A percentile compares a stretch with the other conserved stretches of the same genome.
Evolutionary conservation across 2,888 invertebrate genomes (phyloP).

Genomic region (Oxyscelio sp.): DNA sequence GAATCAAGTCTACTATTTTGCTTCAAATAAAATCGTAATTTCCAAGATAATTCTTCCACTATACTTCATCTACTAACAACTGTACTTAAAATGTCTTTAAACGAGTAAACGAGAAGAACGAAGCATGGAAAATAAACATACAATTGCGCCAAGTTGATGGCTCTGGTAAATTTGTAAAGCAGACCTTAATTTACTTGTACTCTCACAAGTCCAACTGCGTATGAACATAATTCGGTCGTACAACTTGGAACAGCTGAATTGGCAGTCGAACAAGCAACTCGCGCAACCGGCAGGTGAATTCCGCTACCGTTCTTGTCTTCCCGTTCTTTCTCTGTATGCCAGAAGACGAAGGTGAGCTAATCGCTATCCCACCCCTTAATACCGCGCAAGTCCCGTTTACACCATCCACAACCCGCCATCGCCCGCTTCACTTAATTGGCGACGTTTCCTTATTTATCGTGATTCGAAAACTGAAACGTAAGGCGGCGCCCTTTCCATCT

Average conservation of each 20-base stretch:
- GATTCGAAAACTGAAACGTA: slow-evolving; percentile 63
- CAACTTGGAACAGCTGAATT: slow-evolving; percentile 67
- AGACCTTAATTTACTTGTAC: slow-evolving; percentile 68
- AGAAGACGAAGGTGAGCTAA: slow-evolving; percentile 80
- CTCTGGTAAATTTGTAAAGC: slow-evolving; percentile 62
- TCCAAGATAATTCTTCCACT: too few relatives aligned
- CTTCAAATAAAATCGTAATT: too few relatives aligned
- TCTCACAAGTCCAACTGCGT: slow-evolving; percentile 59
- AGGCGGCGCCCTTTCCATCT: slow-evolving; percentile 70
- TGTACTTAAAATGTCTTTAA: too few relatives aligned
- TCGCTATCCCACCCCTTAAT: slow-evolving; percentile 84
- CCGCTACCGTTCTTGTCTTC: slow-evolving; percentile 79
- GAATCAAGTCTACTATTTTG: too few relatives aligned
- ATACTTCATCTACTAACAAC: too few relatives aligned
- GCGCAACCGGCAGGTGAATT: slow-evolving; percentile 83
- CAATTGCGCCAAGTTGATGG: slow-evolving; percentile 49
- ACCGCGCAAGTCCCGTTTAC: slow-evolving; percentile 53
- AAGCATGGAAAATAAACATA: slow-evolving; percentile 42
- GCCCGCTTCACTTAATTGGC: slow-evolving; percentile 85
- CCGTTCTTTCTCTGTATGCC: slow-evolving; percentile 56
- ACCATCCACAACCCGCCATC: slow-evolving; percentile 66
- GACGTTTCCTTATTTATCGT: slow-evolving; percentile 83
- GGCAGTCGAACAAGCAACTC: slow-evolving; percentile 49
- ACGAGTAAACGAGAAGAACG: too few relatives aligned
- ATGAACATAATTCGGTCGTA: slow-evolving; percentile 57